These are phyloP conservation scores for Coptodon bakossiorum DNA, from an alignment of 2,113 vertebrate genomes.

Conservation along the genomic window DNA sequence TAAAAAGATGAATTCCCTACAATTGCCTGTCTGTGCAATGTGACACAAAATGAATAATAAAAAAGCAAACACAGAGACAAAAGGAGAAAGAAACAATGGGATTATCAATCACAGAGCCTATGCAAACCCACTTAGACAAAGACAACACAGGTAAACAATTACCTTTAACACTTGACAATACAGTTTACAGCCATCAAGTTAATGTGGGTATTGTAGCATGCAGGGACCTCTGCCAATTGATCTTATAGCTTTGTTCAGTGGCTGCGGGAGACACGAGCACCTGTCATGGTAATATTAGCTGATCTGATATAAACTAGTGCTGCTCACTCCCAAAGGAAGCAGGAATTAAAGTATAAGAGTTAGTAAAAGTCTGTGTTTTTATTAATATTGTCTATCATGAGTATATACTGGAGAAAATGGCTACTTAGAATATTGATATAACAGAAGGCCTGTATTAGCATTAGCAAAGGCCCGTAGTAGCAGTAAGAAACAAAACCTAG, in stretches of 20 bases:
- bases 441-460: not conserved
- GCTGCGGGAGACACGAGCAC: constrained; percentile 33
- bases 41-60: constrained; percentile 70
- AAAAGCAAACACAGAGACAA: constrained; percentile 53
- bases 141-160: constrained; percentile 67
- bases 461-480: not conserved
- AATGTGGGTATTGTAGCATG: constrained; percentile 50
- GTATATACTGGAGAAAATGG: not conserved
- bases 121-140: constrained; percentile 39
- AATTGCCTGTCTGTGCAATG: constrained; percentile 59
- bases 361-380: not conserved
- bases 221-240: constrained; percentile 51
- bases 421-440: not conserved
- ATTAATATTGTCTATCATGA: not conserved
- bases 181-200: constrained; percentile 53
- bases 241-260: constrained; percentile 37
- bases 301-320: constrained; percentile 29
- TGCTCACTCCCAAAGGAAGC: not conserved
- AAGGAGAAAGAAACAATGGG: constrained; percentile 58
- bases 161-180: constrained; percentile 52
- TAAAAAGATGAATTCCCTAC: constrained; percentile 66
- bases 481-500: not conserved
- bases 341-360: not conserved
- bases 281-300: constrained; percentile 34
- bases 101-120: constrained; percentile 59